phyloP scores from a whole-genome alignment of 1,140 invertebrate species.

The Lamellibrachia luymesi region DNA sequence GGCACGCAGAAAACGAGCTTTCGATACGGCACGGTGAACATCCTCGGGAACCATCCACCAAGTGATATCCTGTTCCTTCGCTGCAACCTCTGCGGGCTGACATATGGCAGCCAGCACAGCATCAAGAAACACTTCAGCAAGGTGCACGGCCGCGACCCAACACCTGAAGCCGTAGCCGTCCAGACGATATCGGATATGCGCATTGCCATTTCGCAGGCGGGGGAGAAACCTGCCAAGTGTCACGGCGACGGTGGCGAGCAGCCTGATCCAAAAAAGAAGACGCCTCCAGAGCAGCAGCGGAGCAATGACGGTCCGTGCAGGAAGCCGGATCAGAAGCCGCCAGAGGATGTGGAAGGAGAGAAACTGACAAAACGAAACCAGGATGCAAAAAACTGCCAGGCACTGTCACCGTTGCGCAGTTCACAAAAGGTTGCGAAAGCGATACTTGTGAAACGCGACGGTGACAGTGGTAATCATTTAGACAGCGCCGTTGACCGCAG shows the following conservation, averaged over 20 bases:
- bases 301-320: background rate
- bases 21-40: background rate
- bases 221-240: background rate
- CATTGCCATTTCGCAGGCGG: slow-evolving; percentile 7
- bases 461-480: background rate
- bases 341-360: background rate
- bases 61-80: slow-evolving; percentile 22
- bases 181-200: slow-evolving; percentile 20
- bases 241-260: background rate
- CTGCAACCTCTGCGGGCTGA: slow-evolving; percentile 26
- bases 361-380: background rate
- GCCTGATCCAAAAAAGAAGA: background rate
- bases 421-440: background rate
- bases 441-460: background rate
- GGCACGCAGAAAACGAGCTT: background rate
- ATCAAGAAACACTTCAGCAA: slow-evolving; percentile 27
- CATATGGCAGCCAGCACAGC: slow-evolving; percentile 23
- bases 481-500: background rate
- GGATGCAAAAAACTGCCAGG: background rate
- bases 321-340: background rate
- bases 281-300: background rate
- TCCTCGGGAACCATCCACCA: slow-evolving; percentile 12
- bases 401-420: background rate
- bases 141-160: slow-evolving; percentile 25
- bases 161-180: slow-evolving; percentile 14